Evolutionary conservation across 1,140 invertebrate species (phyloP), one percentile per base, ranked within the genome.

Genomic region (Orussus abietinus): DNA sequence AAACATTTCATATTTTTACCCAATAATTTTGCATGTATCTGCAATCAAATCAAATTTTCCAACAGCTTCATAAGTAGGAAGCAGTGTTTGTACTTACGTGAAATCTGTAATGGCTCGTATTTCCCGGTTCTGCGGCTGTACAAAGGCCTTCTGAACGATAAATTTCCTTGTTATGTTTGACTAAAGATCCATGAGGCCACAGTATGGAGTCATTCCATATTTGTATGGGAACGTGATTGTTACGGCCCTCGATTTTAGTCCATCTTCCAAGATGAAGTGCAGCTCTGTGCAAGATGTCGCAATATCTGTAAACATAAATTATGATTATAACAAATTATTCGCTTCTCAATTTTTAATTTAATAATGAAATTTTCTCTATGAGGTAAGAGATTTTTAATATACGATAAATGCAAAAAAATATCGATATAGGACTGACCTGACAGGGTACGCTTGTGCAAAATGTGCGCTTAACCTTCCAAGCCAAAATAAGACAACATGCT

Each of bases 211-310:
- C 85, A 31, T 80, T 83, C 88, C 89, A 92, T 53, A 75, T 63
- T 64, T 80, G 80, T 31, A 77, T 78, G 4, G 81, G 77, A 12
- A 82, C 76, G 62, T 80, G 79, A 53, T 52, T 75, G 63, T 76
- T 79, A 45, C 77, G 77, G 35, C 75, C 75, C 57, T 87, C 83
- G 34, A 91, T 69, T 61, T 80, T 82, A 30, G 79, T 76, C 91
- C 92, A 97, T 47, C 79, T 78, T 6, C 94, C 94, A 9, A 97
- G 76, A 71, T 98, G 94, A 13, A 92, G 66, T 1, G 92, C 86
- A 41, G 90, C 85, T 58, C 87, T 77, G 61, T 98, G 94, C 21
- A 96, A 72, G 10, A 88, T 82, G 72, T 98, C 93, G 54, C 89
- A 86, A 60, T 94, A 91, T 47, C 81, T 77, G 31, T 45, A 36